Evolutionary conservation across 2,888 invertebrate genomes (phyloP), one percentile per base, ranked within the genome.

Genomic region (Lamproptera curius): DNA sequence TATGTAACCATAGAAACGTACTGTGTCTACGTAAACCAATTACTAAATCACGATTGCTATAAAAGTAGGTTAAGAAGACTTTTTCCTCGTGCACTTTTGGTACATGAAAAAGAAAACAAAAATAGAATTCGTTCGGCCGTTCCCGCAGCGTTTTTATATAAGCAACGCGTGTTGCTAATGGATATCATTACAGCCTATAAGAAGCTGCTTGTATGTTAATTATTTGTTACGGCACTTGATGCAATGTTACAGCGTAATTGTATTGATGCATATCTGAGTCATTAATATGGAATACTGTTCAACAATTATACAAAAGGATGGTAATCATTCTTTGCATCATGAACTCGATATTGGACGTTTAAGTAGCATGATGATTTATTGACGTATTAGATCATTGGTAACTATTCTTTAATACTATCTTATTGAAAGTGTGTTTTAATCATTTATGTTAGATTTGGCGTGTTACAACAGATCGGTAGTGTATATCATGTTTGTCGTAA

Each of bases 181-280:
- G 42, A 49, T 34, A 43, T 28, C 43, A 49, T 39, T 43, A 43
- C 48, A 39, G 35, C 16, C 26, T 26, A 35, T 43, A 49, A 43
- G 43, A 43, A 49, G 39, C 43, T 34, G 43, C 43, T 48, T 48
- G 48, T 48, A 48, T 48, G 48, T 15, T 43, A 48, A 48, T 48
- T 35, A 43, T 43, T 31, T 39, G 43, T 48, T 48, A 43, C 48
- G 16, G 33, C 48, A 48, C 33, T 42, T 48, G 39, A 42, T 16
- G 38, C 34, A 33, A 36, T 10, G 16, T 37, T 42, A 20, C 42
- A 34, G 39, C 36, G 37, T 42, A 48, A 48, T 48, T 48, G 37
- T 13, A 39, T 39, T 39, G 48, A 48, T 48, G 38, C 23, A 42
- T 48, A 48, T 48, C 38, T 46, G 26, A 42, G 23, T 16, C 31